phyloP scores from a whole-genome alignment of 2,888 invertebrate species.

The Drosophila recens region DNA sequence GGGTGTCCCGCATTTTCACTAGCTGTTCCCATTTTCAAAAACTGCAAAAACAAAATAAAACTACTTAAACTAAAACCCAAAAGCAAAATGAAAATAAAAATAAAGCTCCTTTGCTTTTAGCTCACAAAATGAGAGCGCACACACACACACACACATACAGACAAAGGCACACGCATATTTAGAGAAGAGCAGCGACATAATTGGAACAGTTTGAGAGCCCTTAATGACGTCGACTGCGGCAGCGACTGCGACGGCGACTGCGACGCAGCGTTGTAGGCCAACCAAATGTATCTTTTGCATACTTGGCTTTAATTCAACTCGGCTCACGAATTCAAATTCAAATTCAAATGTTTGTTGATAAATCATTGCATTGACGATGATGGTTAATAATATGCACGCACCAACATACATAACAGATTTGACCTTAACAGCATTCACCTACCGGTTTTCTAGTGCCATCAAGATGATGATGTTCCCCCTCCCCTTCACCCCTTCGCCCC shows the following conservation, averaged over 20 bases:
- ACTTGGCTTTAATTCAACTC: slow-evolving; percentile 53
- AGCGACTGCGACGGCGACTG: no score
- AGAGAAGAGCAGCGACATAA: slow-evolving; percentile 68
- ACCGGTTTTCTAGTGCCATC: slow-evolving; percentile 72
- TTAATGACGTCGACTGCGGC: slow-evolving; percentile 68
- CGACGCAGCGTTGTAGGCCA: slow-evolving; percentile 69
- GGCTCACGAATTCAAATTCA: slow-evolving; percentile 64
- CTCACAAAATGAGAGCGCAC: slow-evolving; percentile 66
- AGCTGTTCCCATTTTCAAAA: slow-evolving; percentile 58
- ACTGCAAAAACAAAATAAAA: slow-evolving; percentile 32
- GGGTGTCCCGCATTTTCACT: slow-evolving; percentile 75
- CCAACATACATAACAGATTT: slow-evolving; percentile 70
- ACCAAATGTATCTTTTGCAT: slow-evolving; percentile 67
- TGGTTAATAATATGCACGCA: slow-evolving; percentile 57
- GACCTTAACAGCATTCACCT: slow-evolving; percentile 75
- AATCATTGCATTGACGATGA: slow-evolving; percentile 44
- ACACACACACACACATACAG: slow-evolving; percentile 41
- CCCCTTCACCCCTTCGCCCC: not conserved
- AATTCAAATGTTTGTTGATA: slow-evolving; percentile 49
- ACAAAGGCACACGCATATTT: slow-evolving; percentile 24
- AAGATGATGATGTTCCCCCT: slow-evolving; percentile 34
- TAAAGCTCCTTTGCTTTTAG: slow-evolving; percentile 58
- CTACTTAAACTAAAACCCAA: slow-evolving; percentile 42
- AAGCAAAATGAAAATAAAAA: slow-evolving; percentile 48
- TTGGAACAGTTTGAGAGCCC: slow-evolving; percentile 80